Evolutionary conservation across 23 tunicate species (phyloP).

Genomic region (Trididemnum miniatum): DNA sequence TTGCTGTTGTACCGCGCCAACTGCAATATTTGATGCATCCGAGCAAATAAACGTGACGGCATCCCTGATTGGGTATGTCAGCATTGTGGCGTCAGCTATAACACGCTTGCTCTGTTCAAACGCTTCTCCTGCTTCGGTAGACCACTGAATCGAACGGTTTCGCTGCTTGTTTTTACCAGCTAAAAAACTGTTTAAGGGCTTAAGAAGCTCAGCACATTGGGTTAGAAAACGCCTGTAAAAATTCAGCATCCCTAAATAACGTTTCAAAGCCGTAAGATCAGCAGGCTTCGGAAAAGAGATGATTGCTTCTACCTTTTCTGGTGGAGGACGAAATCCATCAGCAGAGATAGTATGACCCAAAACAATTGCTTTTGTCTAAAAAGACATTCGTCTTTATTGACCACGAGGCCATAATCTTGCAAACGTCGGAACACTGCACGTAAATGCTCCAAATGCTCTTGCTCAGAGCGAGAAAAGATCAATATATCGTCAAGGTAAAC

Average conservation of each 20-base stretch:
- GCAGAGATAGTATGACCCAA: not conserved
- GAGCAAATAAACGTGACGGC: not conserved
- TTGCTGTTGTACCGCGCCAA: not conserved
- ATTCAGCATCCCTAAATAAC: not conserved
- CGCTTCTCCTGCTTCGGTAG: not conserved
- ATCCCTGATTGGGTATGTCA: not conserved
- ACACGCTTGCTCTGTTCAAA: not conserved
- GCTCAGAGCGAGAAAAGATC: slow-evolving; percentile 1
- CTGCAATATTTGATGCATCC: not conserved
- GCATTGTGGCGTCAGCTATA: not conserved
- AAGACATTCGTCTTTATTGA: slow-evolving; percentile 10
- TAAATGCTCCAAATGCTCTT: slow-evolving; percentile 13
- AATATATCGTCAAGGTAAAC: slow-evolving; percentile 38
- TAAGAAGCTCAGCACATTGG: not conserved
- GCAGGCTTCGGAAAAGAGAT: not conserved
- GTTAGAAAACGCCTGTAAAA: not conserved
- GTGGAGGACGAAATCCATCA: not conserved
- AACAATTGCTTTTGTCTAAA: not conserved
- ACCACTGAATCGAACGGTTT: not conserved
- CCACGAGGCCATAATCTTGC: slow-evolving; percentile 5
- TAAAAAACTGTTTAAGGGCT: not conserved
- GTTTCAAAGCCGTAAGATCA: not conserved
- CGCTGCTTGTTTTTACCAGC: not conserved
- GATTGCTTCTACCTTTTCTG: slow-evolving; percentile 1
- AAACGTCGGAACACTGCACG: slow-evolving; percentile 15